phyloP scores from a whole-genome alignment of 1,140 invertebrate genomes.

The Campoletis sonorensis region DNA sequence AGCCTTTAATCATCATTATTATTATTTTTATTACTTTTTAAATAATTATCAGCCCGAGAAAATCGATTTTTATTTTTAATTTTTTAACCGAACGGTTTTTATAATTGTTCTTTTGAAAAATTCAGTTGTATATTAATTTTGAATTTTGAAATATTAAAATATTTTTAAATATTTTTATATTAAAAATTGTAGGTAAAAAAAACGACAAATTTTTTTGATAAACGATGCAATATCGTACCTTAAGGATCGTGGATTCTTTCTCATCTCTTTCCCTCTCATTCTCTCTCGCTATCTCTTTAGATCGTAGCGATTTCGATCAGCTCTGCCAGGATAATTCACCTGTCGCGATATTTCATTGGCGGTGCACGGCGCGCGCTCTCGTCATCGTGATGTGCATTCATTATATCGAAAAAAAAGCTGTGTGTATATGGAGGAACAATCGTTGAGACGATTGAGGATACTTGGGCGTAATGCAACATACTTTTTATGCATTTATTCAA shows the following conservation, averaged over 20 bases:
- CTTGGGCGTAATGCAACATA: constrained; percentile 54
- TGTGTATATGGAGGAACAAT: constrained; percentile 13
- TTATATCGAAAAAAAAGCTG: constrained; percentile 32
- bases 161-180: background rate
- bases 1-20: no score
- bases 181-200: background rate
- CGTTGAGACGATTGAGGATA: constrained; percentile 51
- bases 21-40: no score
- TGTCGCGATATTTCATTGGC: constrained; percentile 44
- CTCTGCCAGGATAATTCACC: constrained; percentile 37
- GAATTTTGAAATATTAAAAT: no score
- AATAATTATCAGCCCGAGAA: no score
- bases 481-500: constrained; percentile 70
- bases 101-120: no score
- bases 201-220: constrained; percentile 11
- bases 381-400: constrained; percentile 46
- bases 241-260: background rate
- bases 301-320: constrained; percentile 37
- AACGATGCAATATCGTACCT: constrained; percentile 1
- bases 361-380: constrained; percentile 26
- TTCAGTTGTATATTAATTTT: no score
- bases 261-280: background rate
- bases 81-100: no score
- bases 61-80: no score
- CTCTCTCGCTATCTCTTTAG: background rate